These are phyloP conservation scores for Atractosteus spatula DNA, from an alignment of 2,113 vertebrate species.

Conservation along the genomic window DNA sequence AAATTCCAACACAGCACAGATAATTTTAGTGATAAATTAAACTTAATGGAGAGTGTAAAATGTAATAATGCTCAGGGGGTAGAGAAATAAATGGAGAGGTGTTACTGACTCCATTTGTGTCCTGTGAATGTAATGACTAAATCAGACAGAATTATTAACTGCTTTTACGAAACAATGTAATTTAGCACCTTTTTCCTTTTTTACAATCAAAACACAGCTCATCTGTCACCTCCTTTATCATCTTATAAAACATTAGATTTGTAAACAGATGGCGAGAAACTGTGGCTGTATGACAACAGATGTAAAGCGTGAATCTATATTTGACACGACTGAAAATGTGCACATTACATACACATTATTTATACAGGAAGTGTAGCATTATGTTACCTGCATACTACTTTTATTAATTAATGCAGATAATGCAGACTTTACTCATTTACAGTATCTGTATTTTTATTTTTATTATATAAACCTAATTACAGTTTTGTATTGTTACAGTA, in stretches of 20 bases:
- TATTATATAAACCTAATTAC: too few relatives aligned
- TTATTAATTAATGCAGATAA: too few relatives aligned
- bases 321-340: too few relatives aligned
- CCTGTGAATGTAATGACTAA: conserved; percentile 29
- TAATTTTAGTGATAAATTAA: conserved; percentile 43
- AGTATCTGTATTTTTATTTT: too few relatives aligned
- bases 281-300: too few relatives aligned
- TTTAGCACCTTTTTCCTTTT: conserved; percentile 28
- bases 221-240: background rate
- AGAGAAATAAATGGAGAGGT: conserved; percentile 32
- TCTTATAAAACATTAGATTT: background rate
- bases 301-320: too few relatives aligned
- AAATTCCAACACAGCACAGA: conserved; percentile 30
- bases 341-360: too few relatives aligned
- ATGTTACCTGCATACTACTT: too few relatives aligned
- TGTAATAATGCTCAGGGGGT: conserved; percentile 18
- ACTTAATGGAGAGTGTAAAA: conserved; percentile 38
- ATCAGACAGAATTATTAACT: conserved; percentile 32
- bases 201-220: conserved; percentile 14
- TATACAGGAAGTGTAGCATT: too few relatives aligned
- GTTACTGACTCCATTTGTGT: conserved; percentile 10
- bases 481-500: too few relatives aligned
- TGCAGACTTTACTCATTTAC: too few relatives aligned
- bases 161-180: conserved; percentile 25
- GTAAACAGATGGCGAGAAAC: too few relatives aligned